Evolutionary conservation across 1,140 invertebrate species (phyloP), one percentile per base, ranked within the genome.

Genomic region (Aporrectodea caliginosa): DNA sequence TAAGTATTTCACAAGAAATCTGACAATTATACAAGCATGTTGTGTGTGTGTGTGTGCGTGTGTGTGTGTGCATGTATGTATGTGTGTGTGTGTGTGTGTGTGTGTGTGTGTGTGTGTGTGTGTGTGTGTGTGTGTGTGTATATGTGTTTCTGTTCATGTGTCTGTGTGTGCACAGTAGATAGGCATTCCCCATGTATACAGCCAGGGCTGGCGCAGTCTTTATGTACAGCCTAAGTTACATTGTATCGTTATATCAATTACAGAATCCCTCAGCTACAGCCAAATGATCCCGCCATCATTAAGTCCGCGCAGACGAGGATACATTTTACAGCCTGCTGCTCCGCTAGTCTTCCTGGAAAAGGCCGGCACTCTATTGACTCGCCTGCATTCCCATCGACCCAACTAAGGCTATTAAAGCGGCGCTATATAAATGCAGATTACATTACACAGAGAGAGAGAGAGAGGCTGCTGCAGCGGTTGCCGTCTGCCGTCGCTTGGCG

Each of bases 21-120:
- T n/a, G n/a, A n/a, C n/a, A n/a, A n/a, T n/a, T n/a, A n/a, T n/a
- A n/a, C n/a, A n/a, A n/a, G n/a, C n/a, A n/a, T n/a, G n/a, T n/a
- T 79, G 71, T 80, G 77, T 80, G 75, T 80, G 72, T 80, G 75
- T 80, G 77, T 80, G 79, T 80, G 72, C 77, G 79, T 80, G 77
- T 77, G 75, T 76, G 77, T 77, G 74, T 77, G 76, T 77, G 74
- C 76, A 80, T 80, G 74, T 80, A 80, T 80, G 74, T 80, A 80
- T 80, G 74, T 80, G 71, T 80, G 74, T 75, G 76, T 77, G 74
- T 77, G 76, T 77, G 74, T 77, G 76, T 77, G 72, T 58, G 22
- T 58, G 43, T 58, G 22, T 58, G 43, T 58, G 22, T 58, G 43
- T 58, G 22, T 58, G 43, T 58, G 22, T 58, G 43, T 58, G 22